Conservation (phyloP, 1,140 invertebrate genomes). For the Paraescarpia echinospica region DNA sequence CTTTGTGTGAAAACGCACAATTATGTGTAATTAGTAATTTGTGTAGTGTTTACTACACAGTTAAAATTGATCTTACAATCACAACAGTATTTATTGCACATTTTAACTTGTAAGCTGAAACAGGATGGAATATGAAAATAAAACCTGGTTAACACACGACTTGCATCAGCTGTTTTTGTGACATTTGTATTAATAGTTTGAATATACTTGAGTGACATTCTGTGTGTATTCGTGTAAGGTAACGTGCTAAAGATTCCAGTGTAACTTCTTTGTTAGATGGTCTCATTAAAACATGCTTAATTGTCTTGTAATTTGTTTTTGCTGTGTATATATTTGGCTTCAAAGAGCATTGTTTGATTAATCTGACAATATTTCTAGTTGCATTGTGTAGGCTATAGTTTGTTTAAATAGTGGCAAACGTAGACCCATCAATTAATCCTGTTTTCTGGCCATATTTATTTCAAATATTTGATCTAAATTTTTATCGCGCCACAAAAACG, state of each 20-base stretch:
- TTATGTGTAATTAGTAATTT: not conserved
- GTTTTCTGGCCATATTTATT: no score
- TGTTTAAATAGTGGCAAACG: no score
- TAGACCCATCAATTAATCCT: no score
- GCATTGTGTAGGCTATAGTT: no score
- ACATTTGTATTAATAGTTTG: not conserved
- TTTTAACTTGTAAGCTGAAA: not conserved
- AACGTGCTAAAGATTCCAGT: not conserved
- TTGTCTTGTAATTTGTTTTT: not conserved
- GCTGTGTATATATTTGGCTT: not conserved
- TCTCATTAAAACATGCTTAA: not conserved
- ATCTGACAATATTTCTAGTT: no score
- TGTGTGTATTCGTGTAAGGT: not conserved
- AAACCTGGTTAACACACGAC: not conserved
- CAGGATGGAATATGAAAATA: not conserved
- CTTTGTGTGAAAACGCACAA: not conserved
- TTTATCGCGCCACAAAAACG: no score
- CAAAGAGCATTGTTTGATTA: no score
- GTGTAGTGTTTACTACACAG: not conserved
- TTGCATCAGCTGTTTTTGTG: not conserved
- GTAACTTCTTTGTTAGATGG: not conserved
- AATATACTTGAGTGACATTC: not conserved
- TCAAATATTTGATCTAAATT: no score
- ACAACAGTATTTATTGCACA: conserved; percentile 1
- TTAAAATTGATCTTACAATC: not conserved